Evolutionary conservation across 2,113 vertebrate species (phyloP).

Genomic region (Terrapene triunguis): DNA sequence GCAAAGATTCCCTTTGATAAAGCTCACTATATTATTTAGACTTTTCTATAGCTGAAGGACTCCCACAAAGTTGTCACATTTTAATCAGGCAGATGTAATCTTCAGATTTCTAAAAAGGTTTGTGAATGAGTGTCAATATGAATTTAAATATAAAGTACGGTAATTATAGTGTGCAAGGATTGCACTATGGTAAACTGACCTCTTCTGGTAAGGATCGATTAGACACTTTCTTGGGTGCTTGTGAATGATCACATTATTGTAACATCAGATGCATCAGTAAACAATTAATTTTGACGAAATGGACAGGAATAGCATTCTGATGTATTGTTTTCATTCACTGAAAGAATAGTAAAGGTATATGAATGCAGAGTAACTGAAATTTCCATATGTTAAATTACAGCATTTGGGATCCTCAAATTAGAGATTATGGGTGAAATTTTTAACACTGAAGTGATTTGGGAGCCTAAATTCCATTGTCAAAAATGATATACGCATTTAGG

Average conservation of each 20-base stretch:
- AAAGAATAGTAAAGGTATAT: background rate
- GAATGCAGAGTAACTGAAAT: background rate
- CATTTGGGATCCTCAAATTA: background rate
- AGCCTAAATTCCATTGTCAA: background rate
- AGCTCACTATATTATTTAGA: background rate
- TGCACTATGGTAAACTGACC: rapidly evolving
- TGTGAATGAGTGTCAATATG: slow-evolving; percentile 17
- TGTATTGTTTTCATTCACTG: background rate
- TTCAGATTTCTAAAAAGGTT: slow-evolving; percentile 26
- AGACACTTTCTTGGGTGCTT: background rate
- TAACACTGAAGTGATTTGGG: background rate
- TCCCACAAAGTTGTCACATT: background rate
- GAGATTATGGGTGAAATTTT: background rate
- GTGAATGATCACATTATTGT: background rate
- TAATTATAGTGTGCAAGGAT: background rate
- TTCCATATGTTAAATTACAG: background rate
- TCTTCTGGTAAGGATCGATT: background rate
- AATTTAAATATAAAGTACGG: background rate
- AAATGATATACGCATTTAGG: background rate
- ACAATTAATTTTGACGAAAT: background rate
- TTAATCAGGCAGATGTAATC: background rate
- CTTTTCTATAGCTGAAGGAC: background rate
- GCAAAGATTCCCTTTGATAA: slow-evolving; percentile 17
- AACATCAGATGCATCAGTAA: background rate
- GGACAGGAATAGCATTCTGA: background rate